Evolutionary conservation across 1,140 invertebrate species (phyloP), one percentile per base, ranked within the genome.

Genomic region (Lasioglossum albipes): DNA sequence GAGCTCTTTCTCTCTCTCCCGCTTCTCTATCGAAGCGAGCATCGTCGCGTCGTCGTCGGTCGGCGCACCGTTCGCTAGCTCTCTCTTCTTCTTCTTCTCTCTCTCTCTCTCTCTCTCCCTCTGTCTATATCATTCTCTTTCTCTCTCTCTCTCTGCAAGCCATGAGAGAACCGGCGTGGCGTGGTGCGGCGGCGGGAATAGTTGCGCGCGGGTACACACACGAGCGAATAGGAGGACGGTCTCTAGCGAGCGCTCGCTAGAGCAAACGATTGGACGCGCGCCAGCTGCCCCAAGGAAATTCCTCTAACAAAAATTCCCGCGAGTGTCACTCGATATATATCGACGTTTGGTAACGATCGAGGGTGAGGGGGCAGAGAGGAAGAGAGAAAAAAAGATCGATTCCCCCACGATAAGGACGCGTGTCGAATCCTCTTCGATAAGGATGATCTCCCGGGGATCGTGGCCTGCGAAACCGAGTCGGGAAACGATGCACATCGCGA

Each of bases 181-280:
- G 5, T 36, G 36, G 36, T 36, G 36, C 36, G 36, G 36, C 69
- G 74, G 83, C 75, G 66, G 31, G 72, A 79, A 75, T 64, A 72
- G 71, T 67, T 41, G 66, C 61, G 61, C 59, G 42, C 52, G 16
- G 16, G 52, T 54, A 59, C 78, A 66, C 65, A 62, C 54, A 52
- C 66, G 69, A 59, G 31, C 52, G 59, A 59, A 67, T 67, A 61
- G 49, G 62, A 77, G 36, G 64, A 73, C 57, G 68, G n/a, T 75
- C 57, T 84, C 59, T 78, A 68, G 64, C 71, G 27, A 36, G 68
- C 64, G 69, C 57, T 71, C 41, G 66, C 66, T 52, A 80, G 57
- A 80, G 64, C 45, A 59, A 75, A 80, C 52, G 78, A 81, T 84
- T 85, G 83, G 74, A 84, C 36, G 59, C 42, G 22, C 69, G 78